Conservation (phyloP, 2,888 invertebrate genomes). For the Portevinia maculata region DNA sequence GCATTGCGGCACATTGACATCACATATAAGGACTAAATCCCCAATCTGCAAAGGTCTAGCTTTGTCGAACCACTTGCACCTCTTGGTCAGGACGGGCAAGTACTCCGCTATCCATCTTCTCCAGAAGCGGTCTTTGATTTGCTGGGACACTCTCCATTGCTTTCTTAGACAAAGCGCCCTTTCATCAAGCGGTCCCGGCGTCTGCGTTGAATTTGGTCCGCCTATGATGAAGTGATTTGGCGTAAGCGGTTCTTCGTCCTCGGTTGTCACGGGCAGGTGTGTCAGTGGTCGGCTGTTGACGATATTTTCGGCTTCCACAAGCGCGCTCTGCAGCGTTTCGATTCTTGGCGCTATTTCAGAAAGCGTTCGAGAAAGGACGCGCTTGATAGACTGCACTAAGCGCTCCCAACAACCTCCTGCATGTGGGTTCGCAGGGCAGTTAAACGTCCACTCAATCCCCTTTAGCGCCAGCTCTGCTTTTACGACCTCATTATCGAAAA, state of each 20-base stretch:
- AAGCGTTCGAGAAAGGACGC: background rate
- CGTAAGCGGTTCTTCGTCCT: constrained; percentile 30
- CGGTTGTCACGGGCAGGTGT: background rate
- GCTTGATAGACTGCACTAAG: background rate
- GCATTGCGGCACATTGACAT: background rate
- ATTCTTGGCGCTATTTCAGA: constrained; percentile 3
- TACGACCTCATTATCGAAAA: constrained; percentile 20
- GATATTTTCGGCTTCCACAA: constrained; percentile 35
- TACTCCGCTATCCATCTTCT: constrained; percentile 22
- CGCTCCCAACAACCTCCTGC: constrained; percentile 48
- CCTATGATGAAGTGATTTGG: constrained; percentile 21
- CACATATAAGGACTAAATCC: background rate
- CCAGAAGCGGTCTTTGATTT: constrained; percentile 12
- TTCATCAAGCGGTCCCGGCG: too few species aligned
- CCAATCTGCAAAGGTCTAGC: background rate
- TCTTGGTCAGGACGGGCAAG: constrained; percentile 12
- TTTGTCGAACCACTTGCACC: constrained; percentile 19
- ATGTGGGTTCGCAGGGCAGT: constrained; percentile 28
- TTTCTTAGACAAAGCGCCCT: too few species aligned
- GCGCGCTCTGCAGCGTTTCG: too few species aligned
- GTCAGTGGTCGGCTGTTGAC: constrained; percentile 9
- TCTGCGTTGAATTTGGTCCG: background rate
- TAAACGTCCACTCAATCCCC: constrained; percentile 33
- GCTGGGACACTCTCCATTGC: constrained; percentile 17
- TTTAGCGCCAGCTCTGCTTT: constrained; percentile 1